phyloP scores from a whole-genome alignment of 2,113 vertebrate genomes.

The Pituophis catenifer region DNA sequence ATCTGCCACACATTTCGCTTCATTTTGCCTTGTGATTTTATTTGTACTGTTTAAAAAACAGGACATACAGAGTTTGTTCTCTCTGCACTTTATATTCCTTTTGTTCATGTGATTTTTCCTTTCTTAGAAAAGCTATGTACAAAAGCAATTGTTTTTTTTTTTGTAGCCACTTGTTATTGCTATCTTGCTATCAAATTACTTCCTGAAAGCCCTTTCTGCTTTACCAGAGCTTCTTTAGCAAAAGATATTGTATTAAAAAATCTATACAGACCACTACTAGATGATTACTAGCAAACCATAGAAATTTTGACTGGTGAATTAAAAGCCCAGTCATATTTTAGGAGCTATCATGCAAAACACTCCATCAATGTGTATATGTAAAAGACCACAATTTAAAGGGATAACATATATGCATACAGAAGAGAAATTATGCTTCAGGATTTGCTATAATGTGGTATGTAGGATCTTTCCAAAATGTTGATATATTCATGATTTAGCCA shows the following conservation, averaged over 20 bases:
- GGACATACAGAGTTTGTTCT: background rate
- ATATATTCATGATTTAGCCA: background rate
- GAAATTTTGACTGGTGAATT: background rate
- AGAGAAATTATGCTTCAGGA: background rate
- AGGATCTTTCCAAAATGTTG: background rate
- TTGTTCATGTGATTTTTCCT: background rate
- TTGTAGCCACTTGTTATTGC: background rate
- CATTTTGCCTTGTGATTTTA: background rate
- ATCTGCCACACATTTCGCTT: background rate
- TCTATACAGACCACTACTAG: background rate
- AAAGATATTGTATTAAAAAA: background rate
- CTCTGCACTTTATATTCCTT: background rate
- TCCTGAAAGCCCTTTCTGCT: background rate
- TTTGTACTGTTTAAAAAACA: background rate
- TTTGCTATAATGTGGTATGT: background rate
- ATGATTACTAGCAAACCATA: background rate
- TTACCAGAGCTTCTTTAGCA: background rate
- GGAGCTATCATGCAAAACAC: background rate
- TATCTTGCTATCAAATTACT: conserved; percentile 14
- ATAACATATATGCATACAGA: background rate
- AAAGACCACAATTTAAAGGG: background rate
- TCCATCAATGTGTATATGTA: background rate
- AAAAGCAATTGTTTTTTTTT: background rate
- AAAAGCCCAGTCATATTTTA: background rate
- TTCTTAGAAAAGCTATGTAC: background rate